phyloP scores from a whole-genome alignment of 2,888 invertebrate species.

The Lacanobia wlatinum region DNA sequence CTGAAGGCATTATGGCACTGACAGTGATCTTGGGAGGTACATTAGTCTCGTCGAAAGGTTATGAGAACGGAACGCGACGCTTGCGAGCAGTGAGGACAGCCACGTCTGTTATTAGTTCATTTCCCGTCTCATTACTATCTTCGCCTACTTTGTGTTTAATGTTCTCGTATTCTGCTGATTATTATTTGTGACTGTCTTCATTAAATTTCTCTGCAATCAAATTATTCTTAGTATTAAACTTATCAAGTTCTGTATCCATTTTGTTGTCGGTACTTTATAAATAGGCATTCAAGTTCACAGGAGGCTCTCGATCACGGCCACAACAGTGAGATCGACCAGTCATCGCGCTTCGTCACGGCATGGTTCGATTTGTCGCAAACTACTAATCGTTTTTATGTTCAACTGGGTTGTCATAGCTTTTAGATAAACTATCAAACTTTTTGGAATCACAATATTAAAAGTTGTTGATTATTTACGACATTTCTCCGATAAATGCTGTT shows the following conservation, averaged over 20 bases:
- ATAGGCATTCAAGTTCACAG: conserved; percentile 38
- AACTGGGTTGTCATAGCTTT: conserved; percentile 42
- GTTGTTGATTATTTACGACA: conserved; percentile 1
- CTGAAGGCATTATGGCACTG: conserved; percentile 73
- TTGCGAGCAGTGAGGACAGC: conserved; percentile 42
- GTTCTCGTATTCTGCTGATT: conserved; percentile 24
- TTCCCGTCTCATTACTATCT: conserved; percentile 48
- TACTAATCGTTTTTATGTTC: conserved; percentile 48
- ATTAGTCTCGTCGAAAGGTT: conserved; percentile 77
- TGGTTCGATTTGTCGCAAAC: conserved; percentile 78
- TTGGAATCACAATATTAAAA: neutral
- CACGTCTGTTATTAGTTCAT: conserved; percentile 51
- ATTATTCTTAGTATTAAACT: conserved; percentile 11
- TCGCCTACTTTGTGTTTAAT: conserved; percentile 34
- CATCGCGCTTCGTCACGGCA: conserved; percentile 75
- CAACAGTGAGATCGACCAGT: conserved; percentile 78
- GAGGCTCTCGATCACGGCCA: conserved; percentile 66
- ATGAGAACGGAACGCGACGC: conserved; percentile 63
- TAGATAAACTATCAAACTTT: conserved; percentile 34
- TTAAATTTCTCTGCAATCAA: conserved; percentile 16
- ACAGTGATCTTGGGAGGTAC: conserved; percentile 75
- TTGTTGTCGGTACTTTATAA: conserved; percentile 32
- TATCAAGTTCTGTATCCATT: conserved; percentile 1
- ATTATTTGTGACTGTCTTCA: conserved; percentile 30
- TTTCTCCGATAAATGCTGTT: neutral